A percentile compares a stretch with the other conserved stretches of the same genome.
phyloP scores from a whole-genome alignment of 2,888 invertebrate species.

The Drosophila rubida region DNA sequence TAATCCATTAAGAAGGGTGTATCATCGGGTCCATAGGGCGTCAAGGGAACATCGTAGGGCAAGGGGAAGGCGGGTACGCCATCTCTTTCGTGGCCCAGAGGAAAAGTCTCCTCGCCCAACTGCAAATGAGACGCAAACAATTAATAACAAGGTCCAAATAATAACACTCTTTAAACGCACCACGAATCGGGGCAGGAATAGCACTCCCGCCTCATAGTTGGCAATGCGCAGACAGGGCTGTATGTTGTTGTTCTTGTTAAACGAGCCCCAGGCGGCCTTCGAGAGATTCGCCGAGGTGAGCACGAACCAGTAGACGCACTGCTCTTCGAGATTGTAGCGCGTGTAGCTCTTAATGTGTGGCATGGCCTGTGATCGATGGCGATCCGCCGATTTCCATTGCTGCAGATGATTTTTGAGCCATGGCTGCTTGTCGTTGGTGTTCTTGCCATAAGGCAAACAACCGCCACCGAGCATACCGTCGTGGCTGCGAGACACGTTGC shows the following conservation, averaged over 20 bases:
- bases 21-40: conserved; percentile 89
- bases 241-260: conserved; percentile 87
- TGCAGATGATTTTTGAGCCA: conserved; percentile 92
- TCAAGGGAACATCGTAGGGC: conserved; percentile 93
- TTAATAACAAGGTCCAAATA: conserved; percentile 77
- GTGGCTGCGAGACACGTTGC: conserved; percentile 94
- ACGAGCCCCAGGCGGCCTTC: conserved; percentile 97
- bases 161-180: conserved; percentile 84
- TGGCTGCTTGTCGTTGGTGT: conserved; percentile 91
- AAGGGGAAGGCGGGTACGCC: conserved; percentile 87
- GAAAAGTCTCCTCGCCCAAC: conserved; percentile 88
- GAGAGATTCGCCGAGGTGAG: conserved; percentile 98
- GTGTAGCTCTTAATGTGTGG: conserved; percentile 98
- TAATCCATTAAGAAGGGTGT: conserved; percentile 89
- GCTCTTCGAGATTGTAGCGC: conserved; percentile 89
- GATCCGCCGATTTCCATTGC: conserved; percentile 92
- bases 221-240: conserved; percentile 88
- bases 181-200: conserved; percentile 93
- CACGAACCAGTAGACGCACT: conserved; percentile 89
- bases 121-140: conserved; percentile 79
- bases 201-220: conserved; percentile 96
- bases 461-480: conserved; percentile 94
- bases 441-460: conserved; percentile 94
- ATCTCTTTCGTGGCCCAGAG: conserved; percentile 84
- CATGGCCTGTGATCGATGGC: conserved; percentile 92